Conservation (phyloP, 2,113 vertebrate genomes). For the Chascanopsetta lugubris region DNA sequence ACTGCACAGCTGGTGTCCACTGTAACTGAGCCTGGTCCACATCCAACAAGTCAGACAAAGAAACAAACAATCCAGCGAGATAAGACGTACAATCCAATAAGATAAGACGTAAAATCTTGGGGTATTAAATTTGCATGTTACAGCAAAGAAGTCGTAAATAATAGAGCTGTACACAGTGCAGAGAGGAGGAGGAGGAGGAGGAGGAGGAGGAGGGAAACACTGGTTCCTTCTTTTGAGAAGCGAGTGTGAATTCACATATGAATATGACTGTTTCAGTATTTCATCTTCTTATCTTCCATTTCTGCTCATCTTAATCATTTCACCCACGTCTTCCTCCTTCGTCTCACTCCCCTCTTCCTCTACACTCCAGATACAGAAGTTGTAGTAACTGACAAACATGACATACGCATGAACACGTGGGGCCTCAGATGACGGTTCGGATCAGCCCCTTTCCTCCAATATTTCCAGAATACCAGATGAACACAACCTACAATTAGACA, state of each 20-base stretch:
- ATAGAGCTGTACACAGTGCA: too few relatives aligned
- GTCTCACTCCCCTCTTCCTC: background rate
- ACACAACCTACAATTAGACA: constrained; percentile 16
- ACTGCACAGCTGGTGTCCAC: background rate
- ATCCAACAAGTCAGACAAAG: constrained; percentile 1
- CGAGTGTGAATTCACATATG: too few relatives aligned
- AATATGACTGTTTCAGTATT: too few relatives aligned
- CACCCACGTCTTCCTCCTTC: too few relatives aligned
- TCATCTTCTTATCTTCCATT: too few relatives aligned
- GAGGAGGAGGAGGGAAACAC: too few relatives aligned
- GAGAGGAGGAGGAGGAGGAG: too few relatives aligned
- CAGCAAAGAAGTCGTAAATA: too few relatives aligned
- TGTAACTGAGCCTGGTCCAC: background rate
- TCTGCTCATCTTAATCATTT: too few relatives aligned
- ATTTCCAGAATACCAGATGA: constrained; percentile 7
- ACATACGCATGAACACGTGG: constrained; percentile 16
- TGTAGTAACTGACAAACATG: constrained; percentile 18
- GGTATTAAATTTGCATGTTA: too few relatives aligned
- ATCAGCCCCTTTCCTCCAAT: constrained; percentile 21
- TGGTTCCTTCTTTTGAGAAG: too few relatives aligned
- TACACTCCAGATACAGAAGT: background rate
- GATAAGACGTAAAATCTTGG: too few relatives aligned
- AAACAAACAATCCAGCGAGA: background rate
- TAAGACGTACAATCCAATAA: background rate
- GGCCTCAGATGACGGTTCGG: constrained; percentile 36